phyloP scores from a whole-genome alignment of 2,113 vertebrate species.

The Oplegnathus fasciatus region DNA sequence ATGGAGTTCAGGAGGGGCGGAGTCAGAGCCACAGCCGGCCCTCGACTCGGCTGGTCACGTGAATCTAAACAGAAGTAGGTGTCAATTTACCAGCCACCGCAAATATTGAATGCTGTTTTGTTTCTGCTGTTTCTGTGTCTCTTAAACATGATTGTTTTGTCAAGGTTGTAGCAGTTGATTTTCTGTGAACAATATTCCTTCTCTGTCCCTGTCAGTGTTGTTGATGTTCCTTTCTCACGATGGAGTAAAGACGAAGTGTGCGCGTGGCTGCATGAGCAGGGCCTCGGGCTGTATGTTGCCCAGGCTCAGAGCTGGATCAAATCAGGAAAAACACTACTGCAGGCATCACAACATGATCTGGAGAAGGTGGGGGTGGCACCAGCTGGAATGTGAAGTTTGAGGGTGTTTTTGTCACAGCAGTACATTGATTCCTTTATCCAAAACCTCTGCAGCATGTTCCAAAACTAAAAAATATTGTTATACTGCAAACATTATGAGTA shows the following conservation, averaged over 20 bases:
- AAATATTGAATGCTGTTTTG: neutral
- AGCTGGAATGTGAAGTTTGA: neutral
- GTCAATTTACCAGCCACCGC: neutral
- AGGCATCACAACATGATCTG: conserved; percentile 94
- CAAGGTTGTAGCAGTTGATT: too few relatives aligned
- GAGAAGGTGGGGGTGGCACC: conserved; percentile 89
- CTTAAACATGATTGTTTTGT: neutral
- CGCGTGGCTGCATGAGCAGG: conserved; percentile 93
- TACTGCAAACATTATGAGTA: neutral
- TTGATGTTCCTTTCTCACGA: conserved; percentile 91
- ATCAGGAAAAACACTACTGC: conserved; percentile 93
- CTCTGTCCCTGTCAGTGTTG: conserved; percentile 80
- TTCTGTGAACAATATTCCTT: neutral
- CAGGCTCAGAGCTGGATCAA: conserved; percentile 92
- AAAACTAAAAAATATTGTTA: neutral
- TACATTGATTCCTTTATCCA: neutral
- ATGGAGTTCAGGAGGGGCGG: conserved; percentile 94
- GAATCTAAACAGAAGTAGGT: conserved; percentile 90
- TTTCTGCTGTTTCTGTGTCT: neutral
- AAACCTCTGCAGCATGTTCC: neutral
- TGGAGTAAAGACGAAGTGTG: conserved; percentile 96
- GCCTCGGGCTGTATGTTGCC: conserved; percentile 88
- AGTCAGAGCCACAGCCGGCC: conserved; percentile 93
- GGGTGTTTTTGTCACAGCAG: neutral
- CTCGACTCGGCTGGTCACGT: conserved; percentile 94